phyloP scores from a whole-genome alignment of 2,797 vertebrate genomes.

The Intellagama lesueurii region DNA sequence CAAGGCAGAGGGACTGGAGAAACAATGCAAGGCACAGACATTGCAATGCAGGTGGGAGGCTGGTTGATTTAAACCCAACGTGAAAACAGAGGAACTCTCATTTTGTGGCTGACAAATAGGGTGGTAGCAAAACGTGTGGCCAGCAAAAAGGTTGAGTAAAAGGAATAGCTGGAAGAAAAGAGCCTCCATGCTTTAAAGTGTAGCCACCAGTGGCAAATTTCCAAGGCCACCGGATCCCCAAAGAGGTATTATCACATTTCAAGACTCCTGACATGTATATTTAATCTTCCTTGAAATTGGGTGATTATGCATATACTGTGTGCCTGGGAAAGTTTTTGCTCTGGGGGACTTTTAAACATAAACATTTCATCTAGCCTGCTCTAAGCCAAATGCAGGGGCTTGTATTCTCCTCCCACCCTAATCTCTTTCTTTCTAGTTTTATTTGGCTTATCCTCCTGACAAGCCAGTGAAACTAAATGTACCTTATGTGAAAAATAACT shows the following conservation, averaged over 20 bases:
- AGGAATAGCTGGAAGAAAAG: background rate
- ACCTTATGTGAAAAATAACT: slow-evolving; percentile 31
- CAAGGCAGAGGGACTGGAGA: too few relatives aligned
- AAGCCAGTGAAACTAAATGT: slow-evolving; percentile 51
- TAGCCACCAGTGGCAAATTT: slow-evolving; percentile 28
- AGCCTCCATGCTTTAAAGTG: slow-evolving; percentile 34
- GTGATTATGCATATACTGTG: slow-evolving; percentile 72
- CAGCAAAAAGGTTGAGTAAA: background rate
- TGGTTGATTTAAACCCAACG: background rate
- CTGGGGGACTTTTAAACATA: slow-evolving; percentile 72
- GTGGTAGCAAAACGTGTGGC: background rate
- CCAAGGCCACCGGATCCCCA: slow-evolving; percentile 54
- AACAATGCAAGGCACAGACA: background rate
- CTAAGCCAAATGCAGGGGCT: slow-evolving; percentile 58
- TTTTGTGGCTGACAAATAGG: background rate
- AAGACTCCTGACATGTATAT: slow-evolving; percentile 69
- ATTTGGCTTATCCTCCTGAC: slow-evolving; percentile 44
- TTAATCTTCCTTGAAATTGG: slow-evolving; percentile 73
- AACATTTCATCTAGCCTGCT: slow-evolving; percentile 62
- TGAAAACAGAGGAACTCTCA: background rate
- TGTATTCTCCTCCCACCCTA: slow-evolving; percentile 49
- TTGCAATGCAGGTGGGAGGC: background rate
- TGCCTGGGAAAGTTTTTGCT: slow-evolving; percentile 63
- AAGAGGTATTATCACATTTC: slow-evolving; percentile 60
- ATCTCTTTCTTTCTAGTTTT: slow-evolving; percentile 27